Evolutionary conservation across 2,888 invertebrate genomes (phyloP).

Genomic region (Blastobasis lacticolella): DNA sequence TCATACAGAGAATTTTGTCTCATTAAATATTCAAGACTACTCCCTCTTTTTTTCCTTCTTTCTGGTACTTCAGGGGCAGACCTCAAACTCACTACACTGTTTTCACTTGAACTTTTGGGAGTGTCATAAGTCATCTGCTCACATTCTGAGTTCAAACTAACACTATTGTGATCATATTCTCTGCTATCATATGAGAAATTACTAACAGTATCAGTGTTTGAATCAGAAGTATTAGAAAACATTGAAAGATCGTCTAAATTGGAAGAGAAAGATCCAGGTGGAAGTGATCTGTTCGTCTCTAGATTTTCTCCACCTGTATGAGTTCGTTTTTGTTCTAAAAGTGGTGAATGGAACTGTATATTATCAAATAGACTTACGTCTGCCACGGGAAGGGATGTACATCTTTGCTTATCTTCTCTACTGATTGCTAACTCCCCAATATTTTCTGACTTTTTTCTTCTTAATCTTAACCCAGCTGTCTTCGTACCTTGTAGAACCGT

Average conservation of each 20-base stretch:
- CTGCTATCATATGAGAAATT: constrained; percentile 49
- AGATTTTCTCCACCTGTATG: constrained; percentile 25
- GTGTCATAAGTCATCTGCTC: constrained; percentile 54
- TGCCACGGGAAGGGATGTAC: constrained; percentile 72
- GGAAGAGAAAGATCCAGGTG: constrained; percentile 34
- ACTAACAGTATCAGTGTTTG: constrained; percentile 46
- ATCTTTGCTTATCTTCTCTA: constrained; percentile 44
- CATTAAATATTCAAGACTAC: constrained; percentile 33
- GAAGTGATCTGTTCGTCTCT: constrained; percentile 25
- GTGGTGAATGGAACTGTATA: constrained; percentile 78
- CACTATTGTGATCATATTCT: constrained; percentile 32
- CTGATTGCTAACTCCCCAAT: constrained; percentile 24
- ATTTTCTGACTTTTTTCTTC: constrained; percentile 34
- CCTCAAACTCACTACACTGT: constrained; percentile 40
- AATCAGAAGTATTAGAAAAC: constrained; percentile 55
- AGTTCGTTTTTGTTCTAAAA: constrained; percentile 56
- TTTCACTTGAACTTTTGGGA: constrained; percentile 45
- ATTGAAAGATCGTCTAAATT: constrained; percentile 53
- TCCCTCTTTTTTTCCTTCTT: constrained; percentile 39
- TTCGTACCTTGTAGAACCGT: constrained; percentile 78
- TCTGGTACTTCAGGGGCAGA: constrained; percentile 50
- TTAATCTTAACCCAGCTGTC: constrained; percentile 67
- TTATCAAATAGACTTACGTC: constrained; percentile 77
- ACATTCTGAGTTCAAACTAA: constrained; percentile 23
- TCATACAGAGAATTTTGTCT: constrained; percentile 56